Evolutionary conservation across 2,888 invertebrate species (phyloP).

Genomic region (Chironomus riparius): DNA sequence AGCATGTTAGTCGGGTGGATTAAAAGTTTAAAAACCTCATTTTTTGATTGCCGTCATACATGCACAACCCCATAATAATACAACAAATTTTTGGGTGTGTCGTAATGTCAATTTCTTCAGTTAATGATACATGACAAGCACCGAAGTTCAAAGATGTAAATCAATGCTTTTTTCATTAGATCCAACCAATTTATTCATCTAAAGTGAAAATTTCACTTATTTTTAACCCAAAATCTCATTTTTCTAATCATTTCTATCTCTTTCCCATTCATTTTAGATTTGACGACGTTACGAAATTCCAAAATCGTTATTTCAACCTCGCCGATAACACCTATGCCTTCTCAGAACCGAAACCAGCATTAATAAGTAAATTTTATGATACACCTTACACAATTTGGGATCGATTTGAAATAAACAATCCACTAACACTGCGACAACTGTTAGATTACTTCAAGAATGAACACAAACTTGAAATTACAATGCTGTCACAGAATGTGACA

Average conservation of each 20-base stretch:
- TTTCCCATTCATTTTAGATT: conserved; percentile 33
- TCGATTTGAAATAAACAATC: conserved; percentile 82
- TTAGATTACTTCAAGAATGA: conserved; percentile 85
- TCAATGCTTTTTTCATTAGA: too few species aligned
- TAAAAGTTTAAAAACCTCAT: too few species aligned
- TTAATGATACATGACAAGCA: too few species aligned
- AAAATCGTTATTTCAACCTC: conserved; percentile 94
- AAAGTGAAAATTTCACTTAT: neutral
- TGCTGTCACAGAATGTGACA: conserved; percentile 97
- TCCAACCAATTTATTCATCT: too few species aligned
- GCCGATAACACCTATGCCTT: conserved; percentile 95
- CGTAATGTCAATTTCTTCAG: too few species aligned
- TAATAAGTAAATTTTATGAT: conserved; percentile 78
- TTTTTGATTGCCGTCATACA: too few species aligned
- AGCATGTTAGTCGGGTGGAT: too few species aligned
- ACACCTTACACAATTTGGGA: conserved; percentile 97
- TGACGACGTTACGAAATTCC: conserved; percentile 62
- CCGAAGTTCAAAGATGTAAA: too few species aligned
- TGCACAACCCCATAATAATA: too few species aligned
- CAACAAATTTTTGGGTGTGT: too few species aligned
- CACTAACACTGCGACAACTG: conserved; percentile 81
- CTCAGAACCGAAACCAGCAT: conserved; percentile 85
- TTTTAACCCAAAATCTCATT: neutral
- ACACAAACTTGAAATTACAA: conserved; percentile 88
- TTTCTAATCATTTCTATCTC: neutral